Conservation (phyloP, 1,140 invertebrate species). For the Nephila pilipes region DNA sequence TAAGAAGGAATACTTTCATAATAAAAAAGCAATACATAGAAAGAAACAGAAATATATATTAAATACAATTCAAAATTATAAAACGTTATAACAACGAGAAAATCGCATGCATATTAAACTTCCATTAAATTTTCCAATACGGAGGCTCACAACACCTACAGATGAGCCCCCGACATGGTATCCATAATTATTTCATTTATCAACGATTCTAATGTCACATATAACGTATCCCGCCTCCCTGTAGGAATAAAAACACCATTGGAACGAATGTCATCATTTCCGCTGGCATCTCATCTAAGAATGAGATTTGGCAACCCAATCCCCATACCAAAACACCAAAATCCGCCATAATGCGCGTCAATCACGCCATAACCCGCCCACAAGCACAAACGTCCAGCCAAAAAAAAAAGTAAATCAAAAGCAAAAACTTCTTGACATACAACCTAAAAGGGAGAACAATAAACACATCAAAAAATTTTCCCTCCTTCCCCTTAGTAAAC, state of each 20-base stretch:
- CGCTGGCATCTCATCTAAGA: not conserved
- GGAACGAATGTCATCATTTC: not conserved
- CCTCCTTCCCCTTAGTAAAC: not conserved
- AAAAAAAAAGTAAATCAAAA: not conserved
- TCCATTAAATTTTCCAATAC: too few relatives aligned
- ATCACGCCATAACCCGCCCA: constrained; percentile 15
- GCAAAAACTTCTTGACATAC: constrained; percentile 7
- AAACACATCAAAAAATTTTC: constrained; percentile 66
- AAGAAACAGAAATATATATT: too few relatives aligned
- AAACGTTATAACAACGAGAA: too few relatives aligned
- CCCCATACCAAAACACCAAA: constrained; percentile 35
- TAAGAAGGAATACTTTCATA: too few relatives aligned
- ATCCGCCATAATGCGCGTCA: constrained; percentile 25
- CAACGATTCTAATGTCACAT: not conserved
- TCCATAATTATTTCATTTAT: constrained; percentile 7
- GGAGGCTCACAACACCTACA: not conserved
- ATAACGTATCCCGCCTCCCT: not conserved
- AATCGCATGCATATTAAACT: too few relatives aligned
- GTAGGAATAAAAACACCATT: not conserved
- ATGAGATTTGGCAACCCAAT: constrained; percentile 10
- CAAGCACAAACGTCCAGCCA: constrained; percentile 20
- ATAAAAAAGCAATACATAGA: too few relatives aligned
- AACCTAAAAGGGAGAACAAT: constrained; percentile 67
- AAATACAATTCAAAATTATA: too few relatives aligned
- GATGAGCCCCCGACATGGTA: not conserved